Percentiles rank a stretch among this genome's conserved stretches.
phyloP scores from a whole-genome alignment of 37 sponge, comb jelly and placozoan species.

The Diacarnus erythraeanus region DNA sequence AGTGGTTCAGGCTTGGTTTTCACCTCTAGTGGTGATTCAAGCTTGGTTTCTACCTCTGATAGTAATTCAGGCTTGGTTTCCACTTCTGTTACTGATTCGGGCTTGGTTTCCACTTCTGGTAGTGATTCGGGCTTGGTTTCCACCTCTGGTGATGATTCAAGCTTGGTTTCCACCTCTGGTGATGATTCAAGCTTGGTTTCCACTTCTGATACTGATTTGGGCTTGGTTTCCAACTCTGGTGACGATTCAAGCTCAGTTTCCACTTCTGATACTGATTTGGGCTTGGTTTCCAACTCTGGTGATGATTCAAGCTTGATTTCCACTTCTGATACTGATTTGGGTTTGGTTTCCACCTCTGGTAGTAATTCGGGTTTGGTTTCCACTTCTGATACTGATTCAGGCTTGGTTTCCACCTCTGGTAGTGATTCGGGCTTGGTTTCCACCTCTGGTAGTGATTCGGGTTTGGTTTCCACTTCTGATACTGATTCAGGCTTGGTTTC shows the following conservation, averaged over 20 bases:
- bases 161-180: background rate
- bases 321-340: slow-evolving; percentile 1
- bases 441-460: background rate
- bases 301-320: background rate
- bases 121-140: background rate
- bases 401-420: background rate
- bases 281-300: background rate
- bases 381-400: background rate
- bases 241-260: background rate
- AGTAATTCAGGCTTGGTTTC: background rate
- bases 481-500: background rate
- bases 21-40: background rate
- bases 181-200: slow-evolving; percentile 6
- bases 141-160: background rate
- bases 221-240: background rate
- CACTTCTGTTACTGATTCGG: background rate
- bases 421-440: background rate
- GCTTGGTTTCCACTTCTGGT: background rate
- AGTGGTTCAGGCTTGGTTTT: no score
- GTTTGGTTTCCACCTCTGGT: background rate
- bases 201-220: slow-evolving; percentile 7
- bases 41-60: background rate
- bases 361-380: no score
- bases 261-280: background rate
- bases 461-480: background rate